Evolutionary conservation across 2,797 vertebrate genomes (phyloP).

Genomic region (Diplodus puntazzo): DNA sequence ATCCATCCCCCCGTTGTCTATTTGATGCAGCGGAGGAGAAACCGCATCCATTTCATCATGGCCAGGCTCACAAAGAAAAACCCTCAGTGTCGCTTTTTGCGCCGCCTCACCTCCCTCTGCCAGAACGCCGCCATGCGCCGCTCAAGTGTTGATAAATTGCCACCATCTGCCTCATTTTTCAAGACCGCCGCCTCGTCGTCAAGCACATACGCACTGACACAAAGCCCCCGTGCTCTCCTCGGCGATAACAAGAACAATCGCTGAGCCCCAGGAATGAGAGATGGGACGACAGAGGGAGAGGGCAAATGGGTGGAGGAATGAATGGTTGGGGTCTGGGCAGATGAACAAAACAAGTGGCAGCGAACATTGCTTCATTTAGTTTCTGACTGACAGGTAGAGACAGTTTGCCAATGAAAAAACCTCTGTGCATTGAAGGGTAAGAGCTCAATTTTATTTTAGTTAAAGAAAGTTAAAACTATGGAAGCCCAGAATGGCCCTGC

Average conservation of each 20-base stretch:
- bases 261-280: constrained; percentile 60
- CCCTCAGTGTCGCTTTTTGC: constrained; percentile 24
- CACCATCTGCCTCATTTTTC: constrained; percentile 77
- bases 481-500: too few species aligned
- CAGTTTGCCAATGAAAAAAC: background rate
- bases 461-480: background rate
- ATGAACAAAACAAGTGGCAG: constrained; percentile 22
- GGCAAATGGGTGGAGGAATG: constrained; percentile 38
- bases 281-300: constrained; percentile 48
- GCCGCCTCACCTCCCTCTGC: constrained; percentile 49
- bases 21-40: constrained; percentile 62
- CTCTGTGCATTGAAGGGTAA: background rate
- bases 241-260: constrained; percentile 74
- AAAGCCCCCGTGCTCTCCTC: constrained; percentile 57
- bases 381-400: constrained; percentile 25
- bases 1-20: constrained; percentile 42
- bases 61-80: constrained; percentile 64
- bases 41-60: constrained; percentile 70
- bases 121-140: constrained; percentile 31
- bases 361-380: constrained; percentile 30
- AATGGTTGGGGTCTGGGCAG: constrained; percentile 1
- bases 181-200: constrained; percentile 55
- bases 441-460: background rate
- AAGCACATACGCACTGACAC: constrained; percentile 64
- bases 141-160: constrained; percentile 79